Evolutionary conservation across 2,797 vertebrate species (phyloP), one percentile per base, ranked within the genome.

Genomic region (Fundulus diaphanus): DNA sequence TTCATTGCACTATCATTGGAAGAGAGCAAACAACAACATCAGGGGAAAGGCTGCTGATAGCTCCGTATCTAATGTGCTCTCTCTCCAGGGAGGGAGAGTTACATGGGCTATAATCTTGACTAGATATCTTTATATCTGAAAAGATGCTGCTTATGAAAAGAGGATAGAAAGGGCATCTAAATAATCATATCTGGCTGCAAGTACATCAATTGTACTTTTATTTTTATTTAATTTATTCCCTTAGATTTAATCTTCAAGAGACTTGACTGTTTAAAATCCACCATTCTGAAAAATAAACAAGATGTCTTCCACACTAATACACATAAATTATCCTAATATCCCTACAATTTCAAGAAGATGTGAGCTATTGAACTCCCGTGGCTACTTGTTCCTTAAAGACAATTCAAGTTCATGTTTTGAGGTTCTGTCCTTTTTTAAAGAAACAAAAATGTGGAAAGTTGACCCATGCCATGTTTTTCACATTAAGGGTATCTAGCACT

Each of bases 1-100:
- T 93, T 94, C 90, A 92, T 93, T 66, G 87, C 15, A 79, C 86
- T 85, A 88, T 93, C 91, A 90, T 91, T 91, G 89, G 87, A 81
- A 76, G 79, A 92, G 82, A 85, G 84, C 87, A 91, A 93, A 93
- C 92, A 92, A 87, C 89, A 85, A 87, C 71, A 85, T 89, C 85
- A 82, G 81, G 85, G 86, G 83, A 85, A 83, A 83, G 82, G 86
- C 77, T 77, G 73, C 79, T 70, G 82, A 91, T 87, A 77, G 86
- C 83, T 78, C 44, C 13, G 16, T 84, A 72, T 88, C 81, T 89
- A 90, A 92, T 90, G 87, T 12, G 61, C 82, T 76, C 20, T 0
- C 66, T 80, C 91, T 81, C 82, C 20, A 24, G 84, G 67, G 87
- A 87, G 31, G 31, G 24, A 82, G 44, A 78, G 77, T 83, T 83